These are phyloP conservation scores for Elgaria multicarinata DNA, from an alignment of 2,113 vertebrate species.

Conservation along the genomic window DNA sequence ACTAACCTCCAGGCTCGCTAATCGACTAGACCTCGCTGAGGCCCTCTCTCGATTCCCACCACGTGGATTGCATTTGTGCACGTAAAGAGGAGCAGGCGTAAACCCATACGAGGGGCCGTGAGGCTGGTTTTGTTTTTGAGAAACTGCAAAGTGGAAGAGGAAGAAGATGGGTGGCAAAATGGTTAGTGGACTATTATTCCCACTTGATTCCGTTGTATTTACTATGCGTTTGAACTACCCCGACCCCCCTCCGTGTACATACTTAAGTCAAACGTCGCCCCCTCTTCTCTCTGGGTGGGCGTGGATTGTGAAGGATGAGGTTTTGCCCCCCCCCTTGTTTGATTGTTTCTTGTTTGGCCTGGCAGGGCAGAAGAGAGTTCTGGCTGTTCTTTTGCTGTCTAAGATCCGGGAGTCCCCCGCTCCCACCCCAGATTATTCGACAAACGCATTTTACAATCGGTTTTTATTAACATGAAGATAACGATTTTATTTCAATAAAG, in stretches of 20 bases:
- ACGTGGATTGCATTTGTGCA: slow-evolving; percentile 22
- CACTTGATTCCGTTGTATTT: slow-evolving; percentile 28
- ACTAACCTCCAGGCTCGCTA: not conserved
- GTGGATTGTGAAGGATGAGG: not conserved
- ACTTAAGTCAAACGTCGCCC: slow-evolving; percentile 16
- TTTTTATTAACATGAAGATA: slow-evolving; percentile 75
- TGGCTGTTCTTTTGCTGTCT: slow-evolving; percentile 35
- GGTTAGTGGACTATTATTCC: slow-evolving; percentile 32
- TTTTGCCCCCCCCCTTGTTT: no score
- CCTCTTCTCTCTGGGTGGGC: slow-evolving; percentile 2
- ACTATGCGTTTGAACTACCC: not conserved
- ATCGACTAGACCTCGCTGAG: not conserved
- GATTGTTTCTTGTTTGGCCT: not conserved
- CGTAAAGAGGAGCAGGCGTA: not conserved
- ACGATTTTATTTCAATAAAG: slow-evolving; percentile 82
- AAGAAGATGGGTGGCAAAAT: slow-evolving; percentile 11
- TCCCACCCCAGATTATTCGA: slow-evolving; percentile 57
- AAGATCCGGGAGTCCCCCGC: slow-evolving; percentile 64
- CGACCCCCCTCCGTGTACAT: not conserved
- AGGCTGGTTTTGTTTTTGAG: not conserved
- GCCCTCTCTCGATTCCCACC: not conserved
- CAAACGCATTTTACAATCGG: slow-evolving; percentile 68
- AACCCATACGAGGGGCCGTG: not conserved
- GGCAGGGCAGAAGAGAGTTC: slow-evolving; percentile 52
- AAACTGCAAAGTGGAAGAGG: not conserved